Evolutionary conservation across 2,797 vertebrate species (phyloP), one percentile per base, ranked within the genome.

Genomic region (Leuciscus waleckii): DNA sequence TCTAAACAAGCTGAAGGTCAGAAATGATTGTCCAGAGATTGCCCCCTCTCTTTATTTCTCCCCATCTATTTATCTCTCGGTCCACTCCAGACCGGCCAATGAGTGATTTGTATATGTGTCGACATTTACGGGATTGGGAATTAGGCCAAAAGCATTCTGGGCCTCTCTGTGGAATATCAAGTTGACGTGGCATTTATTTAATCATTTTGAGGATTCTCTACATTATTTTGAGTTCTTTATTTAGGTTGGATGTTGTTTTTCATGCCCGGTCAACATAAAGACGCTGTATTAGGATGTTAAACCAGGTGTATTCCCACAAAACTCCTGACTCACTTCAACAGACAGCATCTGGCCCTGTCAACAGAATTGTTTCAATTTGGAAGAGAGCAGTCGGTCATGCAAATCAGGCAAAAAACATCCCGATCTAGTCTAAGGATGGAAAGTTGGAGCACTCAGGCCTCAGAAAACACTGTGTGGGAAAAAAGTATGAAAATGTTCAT

Each of bases 61-160:
- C 65, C 37, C 56, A 1, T 63, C 43, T 13, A 70, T 82, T 49
- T 32, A 51, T 68, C 29, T 78, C 16, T 65, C 11, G 2, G 67
- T 61, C 58, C 39, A 73, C 32, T 71, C 29, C 68, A 75, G 37
- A 56, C 39, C 1, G 35, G 54, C 76, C 63, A 29, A 17, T 49
- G 56, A 65, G 73, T 85, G 79, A 89, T 89, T 89, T 87, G 78
- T 86, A 82, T 83, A 46, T 2, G 78, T 35, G 49, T 32, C 51
- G 85, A 89, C 89, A 89, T 89, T 88, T 88, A 88, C 26, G 43
- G 85, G 81, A 85, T 77, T 84, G 89, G 78, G 80, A 87, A 86
- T 81, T 80, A 85, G 73, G 69, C 63, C 79, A 14, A 84, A 82
- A 84, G 83, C 78, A 88, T 86, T 73, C 37, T 7, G 16, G 73